phyloP scores from a whole-genome alignment of 2,113 vertebrate genomes.

The Capreolus pygargus region DNA sequence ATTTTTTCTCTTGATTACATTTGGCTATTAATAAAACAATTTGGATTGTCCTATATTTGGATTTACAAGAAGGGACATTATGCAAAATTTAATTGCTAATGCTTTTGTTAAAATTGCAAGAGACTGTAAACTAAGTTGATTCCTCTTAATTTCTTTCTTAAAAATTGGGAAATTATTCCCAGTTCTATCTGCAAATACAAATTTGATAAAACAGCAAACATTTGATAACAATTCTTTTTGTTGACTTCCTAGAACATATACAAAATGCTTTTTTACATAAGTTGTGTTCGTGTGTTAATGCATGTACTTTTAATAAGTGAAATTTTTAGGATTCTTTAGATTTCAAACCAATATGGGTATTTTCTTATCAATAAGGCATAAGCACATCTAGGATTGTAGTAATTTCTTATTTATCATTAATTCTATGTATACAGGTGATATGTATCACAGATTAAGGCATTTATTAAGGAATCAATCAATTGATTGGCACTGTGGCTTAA shows the following conservation, averaged over 20 bases:
- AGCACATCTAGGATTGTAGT: not conserved
- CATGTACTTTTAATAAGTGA: not conserved
- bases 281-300: not conserved
- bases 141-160: not conserved
- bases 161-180: not conserved
- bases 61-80: not conserved
- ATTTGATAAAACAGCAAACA: not conserved
- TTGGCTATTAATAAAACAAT: not conserved
- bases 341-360: not conserved
- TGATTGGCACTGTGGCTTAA: not conserved
- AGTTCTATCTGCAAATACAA: not conserved
- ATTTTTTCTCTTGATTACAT: not conserved
- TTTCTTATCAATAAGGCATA: not conserved
- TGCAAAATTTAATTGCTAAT: not conserved
- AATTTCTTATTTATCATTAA: not conserved
- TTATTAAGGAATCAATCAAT: not conserved
- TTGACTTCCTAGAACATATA: not conserved
- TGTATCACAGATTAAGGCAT: not conserved
- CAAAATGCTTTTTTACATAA: not conserved
- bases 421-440: not conserved
- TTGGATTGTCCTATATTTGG: not conserved
- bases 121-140: not conserved
- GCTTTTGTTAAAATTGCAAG: constrained; percentile 17
- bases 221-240: not conserved
- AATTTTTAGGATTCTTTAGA: not conserved